Conservation (phyloP, 2,888 invertebrate species). For the Antheraea assamensis region DNA sequence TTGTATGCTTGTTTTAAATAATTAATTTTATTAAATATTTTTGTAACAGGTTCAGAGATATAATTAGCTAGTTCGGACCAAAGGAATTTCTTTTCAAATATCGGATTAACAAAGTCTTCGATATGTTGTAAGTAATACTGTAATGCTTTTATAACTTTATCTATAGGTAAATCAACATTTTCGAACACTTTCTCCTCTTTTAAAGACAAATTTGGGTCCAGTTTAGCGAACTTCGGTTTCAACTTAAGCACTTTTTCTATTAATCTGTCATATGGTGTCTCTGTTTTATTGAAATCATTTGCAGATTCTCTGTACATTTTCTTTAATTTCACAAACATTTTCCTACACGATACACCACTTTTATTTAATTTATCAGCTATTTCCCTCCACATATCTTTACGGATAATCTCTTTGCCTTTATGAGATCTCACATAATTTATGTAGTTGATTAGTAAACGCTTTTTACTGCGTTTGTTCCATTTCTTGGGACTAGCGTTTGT, state of each 20-base stretch:
- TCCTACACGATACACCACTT: constrained; percentile 54
- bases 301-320: constrained; percentile 43
- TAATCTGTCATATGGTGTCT: constrained; percentile 41
- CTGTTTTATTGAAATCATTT: constrained; percentile 30
- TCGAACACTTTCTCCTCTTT: constrained; percentile 49
- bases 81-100: constrained; percentile 65
- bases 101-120: constrained; percentile 67
- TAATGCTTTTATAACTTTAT: constrained; percentile 58
- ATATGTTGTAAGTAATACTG: constrained; percentile 64
- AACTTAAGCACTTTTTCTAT: constrained; percentile 56
- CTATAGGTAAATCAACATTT: constrained; percentile 52
- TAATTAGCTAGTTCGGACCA: constrained; percentile 65
- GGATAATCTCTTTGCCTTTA: constrained; percentile 52
- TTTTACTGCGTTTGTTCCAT: constrained; percentile 65
- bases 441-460: constrained; percentile 54
- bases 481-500: constrained; percentile 32
- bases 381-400: constrained; percentile 64
- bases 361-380: constrained; percentile 59
- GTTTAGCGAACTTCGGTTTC: constrained; percentile 57
- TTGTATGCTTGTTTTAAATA: constrained; percentile 62
- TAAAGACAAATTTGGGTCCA: constrained; percentile 36
- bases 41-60: constrained; percentile 54
- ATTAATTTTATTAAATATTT: constrained; percentile 66
- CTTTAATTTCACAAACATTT: constrained; percentile 62
- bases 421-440: constrained; percentile 60